Base-by-base conservation (phyloP, 2,888 invertebrate genomes). In the Eulithis prunata region DNA sequence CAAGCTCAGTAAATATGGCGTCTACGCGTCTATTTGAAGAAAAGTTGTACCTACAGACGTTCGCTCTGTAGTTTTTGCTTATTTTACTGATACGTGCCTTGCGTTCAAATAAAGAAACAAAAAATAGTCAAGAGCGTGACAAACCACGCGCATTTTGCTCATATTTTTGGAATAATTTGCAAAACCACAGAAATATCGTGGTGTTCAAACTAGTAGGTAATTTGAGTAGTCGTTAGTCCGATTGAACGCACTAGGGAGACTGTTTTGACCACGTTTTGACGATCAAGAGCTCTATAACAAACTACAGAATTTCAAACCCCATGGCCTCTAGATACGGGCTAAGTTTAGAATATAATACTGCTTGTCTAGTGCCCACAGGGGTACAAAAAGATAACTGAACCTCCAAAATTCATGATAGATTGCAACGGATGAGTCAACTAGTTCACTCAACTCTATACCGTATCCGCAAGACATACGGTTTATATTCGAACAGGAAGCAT, bases 401-500 rank as follows among this genome's bases (percentile, higher is more conserved):
- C 64, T 56, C 59, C 53, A 63, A 63, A 64, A 64, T 57, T 36
- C 55, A 64, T 68, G 64, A 68, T 64, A 54, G 51, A 68, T 68
- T 51, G 68, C 45, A 65, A 38, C 52, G 6, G 60, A 12, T 41
- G 14, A 59, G 43, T 45, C 55, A 49, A 52, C 46, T 11, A 12
- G 49, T 49, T 43, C 64, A 54, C 41, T 32, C 47, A 55, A 64
- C 45, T 54, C 55, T 52, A 28, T 38, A 57, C 57, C 54, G 13
- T 68, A 64, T 46, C 14, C 7, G 11, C 21, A 52, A 28, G 38
- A 21, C 12, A 57, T 32, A 68, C 49, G 41, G 61, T 61, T 49
- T 38, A 54, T 32, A 57, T 59, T 66, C 49, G 21, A 6, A 13
- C 32, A 13, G 51, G 46, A 62, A 51, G 47, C 46, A 55, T 45